A percentile compares a stretch with the other conserved stretches of the same genome.
These are phyloP conservation scores for Drosophila triauraria DNA, from an alignment of 1,140 invertebrate genomes.

Conservation along the genomic window DNA sequence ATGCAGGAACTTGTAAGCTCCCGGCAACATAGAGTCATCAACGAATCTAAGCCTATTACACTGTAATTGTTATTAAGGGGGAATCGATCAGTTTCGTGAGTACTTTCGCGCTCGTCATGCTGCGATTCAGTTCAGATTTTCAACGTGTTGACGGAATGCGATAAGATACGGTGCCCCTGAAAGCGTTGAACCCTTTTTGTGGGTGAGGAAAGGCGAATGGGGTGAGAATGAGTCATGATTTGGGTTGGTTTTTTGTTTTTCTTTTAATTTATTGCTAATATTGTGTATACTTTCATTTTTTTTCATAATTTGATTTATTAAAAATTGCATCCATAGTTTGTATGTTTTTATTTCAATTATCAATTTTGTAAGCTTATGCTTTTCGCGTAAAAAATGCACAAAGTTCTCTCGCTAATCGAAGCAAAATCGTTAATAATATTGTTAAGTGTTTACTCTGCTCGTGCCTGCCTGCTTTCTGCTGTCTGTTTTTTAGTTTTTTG, in stretches of 20 bases:
- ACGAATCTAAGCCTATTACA: conserved; percentile 7
- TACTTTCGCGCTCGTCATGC: conserved; percentile 10
- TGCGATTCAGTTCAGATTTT: conserved; percentile 17
- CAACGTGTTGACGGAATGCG: conserved; percentile 7
- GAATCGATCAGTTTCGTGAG: neutral
- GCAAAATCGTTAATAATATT: conserved; percentile 76
- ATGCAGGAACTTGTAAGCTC: neutral
- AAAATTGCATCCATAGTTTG: conserved; percentile 70
- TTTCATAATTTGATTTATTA: conserved; percentile 81
- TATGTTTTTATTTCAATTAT: conserved; percentile 64
- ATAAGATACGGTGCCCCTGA: conserved; percentile 51
- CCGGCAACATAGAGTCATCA: neutral
- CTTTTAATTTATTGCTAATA: conserved; percentile 78
- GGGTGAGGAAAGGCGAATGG: neutral
- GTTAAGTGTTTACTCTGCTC: conserved; percentile 65
- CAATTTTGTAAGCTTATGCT: conserved; percentile 80
- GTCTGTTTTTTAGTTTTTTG: conserved; percentile 21
- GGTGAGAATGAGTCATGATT: conserved; percentile 29
- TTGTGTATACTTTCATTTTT: conserved; percentile 71
- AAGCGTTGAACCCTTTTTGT: conserved; percentile 3
- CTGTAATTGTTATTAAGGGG: neutral
- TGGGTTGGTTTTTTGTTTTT: conserved; percentile 25
- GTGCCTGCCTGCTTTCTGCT: conserved; percentile 48
- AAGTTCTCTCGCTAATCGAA: conserved; percentile 78
- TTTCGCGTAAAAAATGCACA: conserved; percentile 78